These are phyloP conservation scores for Scaptomyza pallida DNA, from an alignment of 1,140 invertebrate species.

Conservation along the genomic window DNA sequence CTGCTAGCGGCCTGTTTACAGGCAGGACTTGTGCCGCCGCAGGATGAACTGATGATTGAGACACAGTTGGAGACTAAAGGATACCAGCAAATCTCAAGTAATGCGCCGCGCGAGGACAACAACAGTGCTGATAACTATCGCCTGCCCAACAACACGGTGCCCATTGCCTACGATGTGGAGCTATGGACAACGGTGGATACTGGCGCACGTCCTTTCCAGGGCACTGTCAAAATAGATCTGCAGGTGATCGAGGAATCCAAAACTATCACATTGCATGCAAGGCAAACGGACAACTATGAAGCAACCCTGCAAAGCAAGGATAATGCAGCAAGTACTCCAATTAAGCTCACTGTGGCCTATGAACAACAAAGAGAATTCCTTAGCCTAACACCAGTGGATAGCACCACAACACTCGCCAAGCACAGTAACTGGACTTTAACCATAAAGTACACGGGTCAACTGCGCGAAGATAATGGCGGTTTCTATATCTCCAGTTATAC, in stretches of 20 bases:
- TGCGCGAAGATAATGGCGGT: slow-evolving; percentile 87
- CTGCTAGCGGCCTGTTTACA: slow-evolving; percentile 47
- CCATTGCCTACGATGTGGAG: slow-evolving; percentile 87
- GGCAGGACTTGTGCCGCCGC: slow-evolving; percentile 35
- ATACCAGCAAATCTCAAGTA: background rate
- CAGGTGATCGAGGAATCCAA: slow-evolving; percentile 68
- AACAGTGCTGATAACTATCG: slow-evolving; percentile 84
- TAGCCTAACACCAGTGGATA: slow-evolving; percentile 39
- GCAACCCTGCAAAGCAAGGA: slow-evolving; percentile 54
- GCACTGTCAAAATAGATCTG: slow-evolving; percentile 86
- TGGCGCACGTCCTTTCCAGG: slow-evolving; percentile 85
- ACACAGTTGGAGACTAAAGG: slow-evolving; percentile 62
- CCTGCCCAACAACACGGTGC: slow-evolving; percentile 86
- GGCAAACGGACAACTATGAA: slow-evolving; percentile 52
- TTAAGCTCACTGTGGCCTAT: slow-evolving; percentile 3
- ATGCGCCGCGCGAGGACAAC: slow-evolving; percentile 49
- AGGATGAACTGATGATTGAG: slow-evolving; percentile 14
- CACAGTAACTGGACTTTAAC: slow-evolving; percentile 83
- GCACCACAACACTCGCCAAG: slow-evolving; percentile 81
- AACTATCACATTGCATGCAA: slow-evolving; percentile 85
- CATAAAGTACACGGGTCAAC: slow-evolving; percentile 85
- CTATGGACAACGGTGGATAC: slow-evolving; percentile 87
- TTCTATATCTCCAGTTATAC: slow-evolving; percentile 92
- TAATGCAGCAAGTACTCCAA: background rate
- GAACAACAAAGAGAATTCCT: slow-evolving; percentile 70